A percentile compares a stretch with the other conserved stretches of the same genome.
Evolutionary conservation across 2,113 vertebrate genomes (phyloP).

Genomic region (Callorhinus ursinus): DNA sequence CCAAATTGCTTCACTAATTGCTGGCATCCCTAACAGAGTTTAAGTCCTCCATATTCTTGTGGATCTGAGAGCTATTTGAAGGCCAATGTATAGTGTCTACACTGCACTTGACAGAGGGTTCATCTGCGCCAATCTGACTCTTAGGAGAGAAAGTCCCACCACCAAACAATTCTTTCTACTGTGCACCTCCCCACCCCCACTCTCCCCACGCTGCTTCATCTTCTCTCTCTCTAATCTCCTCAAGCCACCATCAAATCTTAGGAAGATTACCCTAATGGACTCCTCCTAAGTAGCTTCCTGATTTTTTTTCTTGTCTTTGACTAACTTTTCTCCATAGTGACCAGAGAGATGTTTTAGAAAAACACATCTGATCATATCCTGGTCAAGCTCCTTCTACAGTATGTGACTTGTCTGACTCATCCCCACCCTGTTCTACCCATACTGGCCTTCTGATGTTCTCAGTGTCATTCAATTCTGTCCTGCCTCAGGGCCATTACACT

Average conservation of each 20-base stretch:
- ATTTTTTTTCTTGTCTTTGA: background rate
- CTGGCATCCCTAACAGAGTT: background rate
- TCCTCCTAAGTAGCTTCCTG: background rate
- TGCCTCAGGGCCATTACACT: too few relatives aligned
- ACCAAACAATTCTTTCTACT: background rate
- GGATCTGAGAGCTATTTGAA: background rate
- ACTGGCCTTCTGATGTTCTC: background rate
- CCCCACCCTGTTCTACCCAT: too few relatives aligned
- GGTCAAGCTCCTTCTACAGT: background rate
- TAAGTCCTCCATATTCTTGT: background rate
- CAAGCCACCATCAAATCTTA: too few relatives aligned
- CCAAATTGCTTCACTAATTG: background rate
- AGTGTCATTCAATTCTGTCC: background rate
- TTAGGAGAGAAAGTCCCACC: background rate
- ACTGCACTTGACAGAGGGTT: background rate
- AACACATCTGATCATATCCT: background rate
- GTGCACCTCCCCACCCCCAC: rapidly evolving
- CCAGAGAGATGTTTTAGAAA: background rate
- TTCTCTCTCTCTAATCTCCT: background rate
- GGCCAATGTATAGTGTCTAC: background rate
- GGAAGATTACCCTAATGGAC: background rate
- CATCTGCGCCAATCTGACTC: background rate
- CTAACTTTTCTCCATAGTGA: background rate
- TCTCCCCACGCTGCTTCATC: too few relatives aligned
- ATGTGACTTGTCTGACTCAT: background rate